Percentiles rank a stretch among this genome's conserved stretches.
phyloP scores from a whole-genome alignment of 92 coral and sea anemone species.

The Virgularia gustaviana region DNA sequence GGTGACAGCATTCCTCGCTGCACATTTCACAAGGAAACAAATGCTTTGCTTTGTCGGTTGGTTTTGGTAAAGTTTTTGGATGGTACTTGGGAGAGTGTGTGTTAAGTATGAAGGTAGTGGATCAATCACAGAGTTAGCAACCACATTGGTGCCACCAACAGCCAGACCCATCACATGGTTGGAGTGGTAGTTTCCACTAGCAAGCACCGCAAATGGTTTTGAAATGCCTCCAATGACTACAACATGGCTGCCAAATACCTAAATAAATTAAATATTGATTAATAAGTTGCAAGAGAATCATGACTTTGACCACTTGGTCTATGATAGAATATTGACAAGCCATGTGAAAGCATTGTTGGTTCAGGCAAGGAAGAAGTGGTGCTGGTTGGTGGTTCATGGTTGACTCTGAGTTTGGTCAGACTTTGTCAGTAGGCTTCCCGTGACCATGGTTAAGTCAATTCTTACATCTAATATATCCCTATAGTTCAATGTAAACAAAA shows the following conservation, averaged over 20 bases:
- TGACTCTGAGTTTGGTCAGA: too few species aligned
- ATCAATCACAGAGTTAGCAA: conserved; percentile 78
- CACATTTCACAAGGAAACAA: conserved; percentile 88
- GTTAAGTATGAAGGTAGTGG: conserved; percentile 64
- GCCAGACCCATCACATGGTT: conserved; percentile 83
- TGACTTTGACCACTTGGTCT: not conserved
- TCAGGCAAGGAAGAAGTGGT: too few species aligned
- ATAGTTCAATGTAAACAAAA: too few species aligned
- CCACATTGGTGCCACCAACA: conserved; percentile 76
- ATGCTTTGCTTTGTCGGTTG: conserved; percentile 52
- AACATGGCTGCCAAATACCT: conserved; percentile 74
- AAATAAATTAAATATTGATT: not conserved
- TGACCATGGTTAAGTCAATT: too few species aligned
- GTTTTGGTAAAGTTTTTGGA: conserved; percentile 40
- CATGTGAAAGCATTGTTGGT: too few species aligned
- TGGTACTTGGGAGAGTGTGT: conserved; percentile 37
- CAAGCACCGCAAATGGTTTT: conserved; percentile 71
- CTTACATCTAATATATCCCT: too few species aligned
- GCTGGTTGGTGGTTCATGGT: too few species aligned
- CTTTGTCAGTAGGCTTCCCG: too few species aligned
- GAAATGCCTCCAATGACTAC: conserved; percentile 87
- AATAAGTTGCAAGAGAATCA: not conserved
- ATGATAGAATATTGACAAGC: too few species aligned
- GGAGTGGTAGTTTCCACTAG: conserved; percentile 63
- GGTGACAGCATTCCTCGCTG: conserved; percentile 71